phyloP scores from a whole-genome alignment of 2,797 vertebrate species.

The Cossypha caffra region DNA sequence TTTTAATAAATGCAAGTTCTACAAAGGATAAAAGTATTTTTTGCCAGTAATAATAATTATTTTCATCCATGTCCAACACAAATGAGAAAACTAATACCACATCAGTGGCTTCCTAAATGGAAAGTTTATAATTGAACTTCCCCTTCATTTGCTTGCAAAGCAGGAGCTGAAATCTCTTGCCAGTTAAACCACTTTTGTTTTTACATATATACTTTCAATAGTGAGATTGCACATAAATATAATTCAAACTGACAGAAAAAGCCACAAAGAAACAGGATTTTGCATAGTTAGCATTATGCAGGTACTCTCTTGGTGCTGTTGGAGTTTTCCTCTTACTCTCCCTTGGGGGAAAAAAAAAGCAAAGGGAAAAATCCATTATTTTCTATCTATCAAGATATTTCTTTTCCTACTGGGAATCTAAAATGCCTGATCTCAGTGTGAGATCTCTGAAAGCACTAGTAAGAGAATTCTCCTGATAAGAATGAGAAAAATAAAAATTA shows the following conservation, averaged over 20 bases:
- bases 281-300: background rate
- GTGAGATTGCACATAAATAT: background rate
- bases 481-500: background rate
- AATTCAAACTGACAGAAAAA: background rate
- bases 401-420: background rate
- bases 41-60: background rate
- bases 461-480: background rate
- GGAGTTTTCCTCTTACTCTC: background rate
- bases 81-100: background rate
- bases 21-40: background rate
- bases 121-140: background rate
- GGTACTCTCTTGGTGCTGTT: background rate
- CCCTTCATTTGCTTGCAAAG: slow-evolving; percentile 17
- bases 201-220: background rate
- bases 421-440: background rate
- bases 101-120: background rate
- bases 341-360: background rate
- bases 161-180: background rate
- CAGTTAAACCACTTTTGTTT: background rate
- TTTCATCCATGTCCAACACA: background rate
- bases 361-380: background rate
- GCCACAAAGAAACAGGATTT: background rate
- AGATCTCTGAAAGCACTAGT: background rate
- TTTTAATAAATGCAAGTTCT: background rate
- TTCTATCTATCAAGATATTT: background rate